Evolutionary conservation across 2,888 invertebrate species (phyloP), one percentile per base, ranked within the genome.

Genomic region (Tupiocoris notatus): DNA sequence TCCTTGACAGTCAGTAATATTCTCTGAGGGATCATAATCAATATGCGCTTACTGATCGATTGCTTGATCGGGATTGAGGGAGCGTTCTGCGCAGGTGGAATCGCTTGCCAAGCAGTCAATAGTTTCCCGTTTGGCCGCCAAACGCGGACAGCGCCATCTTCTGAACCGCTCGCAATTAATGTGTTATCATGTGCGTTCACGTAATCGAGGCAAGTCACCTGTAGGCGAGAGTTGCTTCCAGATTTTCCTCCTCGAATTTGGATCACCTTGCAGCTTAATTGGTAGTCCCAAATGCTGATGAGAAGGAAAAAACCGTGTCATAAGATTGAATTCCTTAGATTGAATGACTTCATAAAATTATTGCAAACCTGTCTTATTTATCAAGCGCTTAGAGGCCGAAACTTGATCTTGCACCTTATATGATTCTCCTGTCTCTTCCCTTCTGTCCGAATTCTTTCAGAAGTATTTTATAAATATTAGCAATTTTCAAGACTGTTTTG

Each of bases 31-130:
- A n/a, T n/a, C n/a, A n/a, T n/a, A n/a, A n/a, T n/a, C n/a, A n/a
- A n/a, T n/a, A n/a, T n/a, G 39, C 6, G 64, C 78, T 74, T 64
- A 78, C 78, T 63, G 66, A 54, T 57, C 12, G 76, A 62, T 17
- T 71, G 22, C 61, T 78, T 77, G 17, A 77, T 58, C 22, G 65
- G 62, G 21, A 64, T 18, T 3, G 39, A 39, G 18, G 74, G 25
- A n/a, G 23, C 25, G 56, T 86, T 86, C 82, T 92, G 91, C 75
- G 56, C 56, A 39, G 54, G 62, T n/a, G 88, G 88, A 21, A 96
- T 86, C 24, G 92, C 94, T 83, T 94, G 93, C 93, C 96, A 97
- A 58, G 93, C 91, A 0, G 94, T 90, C 57, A 95, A 88, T 80
- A 94, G 85, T 56, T 25, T 67, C 21, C 79, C 79, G 12, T 79